Evolutionary conservation across 2,888 invertebrate genomes (phyloP).

Genomic region (Callyntrura sp.): DNA sequence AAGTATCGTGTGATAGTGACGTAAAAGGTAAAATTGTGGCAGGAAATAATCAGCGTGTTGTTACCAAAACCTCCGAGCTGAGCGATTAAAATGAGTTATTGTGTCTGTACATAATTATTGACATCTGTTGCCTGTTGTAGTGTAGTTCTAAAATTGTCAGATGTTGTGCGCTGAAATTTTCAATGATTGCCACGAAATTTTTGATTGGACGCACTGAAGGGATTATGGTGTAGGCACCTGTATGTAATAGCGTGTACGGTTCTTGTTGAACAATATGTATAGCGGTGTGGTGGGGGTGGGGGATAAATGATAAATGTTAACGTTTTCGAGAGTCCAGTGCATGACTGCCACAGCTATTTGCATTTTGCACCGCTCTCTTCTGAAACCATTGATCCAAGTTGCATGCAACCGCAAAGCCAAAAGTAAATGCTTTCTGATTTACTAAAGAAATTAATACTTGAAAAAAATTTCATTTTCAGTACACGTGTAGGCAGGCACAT

Average conservation of each 20-base stretch:
- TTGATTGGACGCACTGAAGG: background rate
- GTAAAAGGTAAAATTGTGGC: constrained; percentile 8
- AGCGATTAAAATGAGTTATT: constrained; percentile 21
- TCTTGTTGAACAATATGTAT: background rate
- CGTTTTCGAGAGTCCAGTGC: constrained; percentile 26
- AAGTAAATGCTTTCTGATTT: constrained; percentile 29
- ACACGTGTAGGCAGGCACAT: background rate
- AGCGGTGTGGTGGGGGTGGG: background rate
- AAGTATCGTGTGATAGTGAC: constrained; percentile 53
- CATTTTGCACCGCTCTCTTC: background rate
- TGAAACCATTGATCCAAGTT: background rate
- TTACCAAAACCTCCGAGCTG: background rate
- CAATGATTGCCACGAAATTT: background rate
- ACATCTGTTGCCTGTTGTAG: constrained; percentile 33
- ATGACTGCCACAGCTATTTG: constrained; percentile 9
- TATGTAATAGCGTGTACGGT: background rate
- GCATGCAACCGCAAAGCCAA: constrained; percentile 36
- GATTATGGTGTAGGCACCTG: background rate
- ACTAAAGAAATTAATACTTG: constrained; percentile 1
- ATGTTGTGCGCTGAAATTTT: constrained; percentile 11
- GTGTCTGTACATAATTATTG: constrained; percentile 67
- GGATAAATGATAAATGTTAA: background rate
- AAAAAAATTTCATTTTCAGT: constrained; percentile 9
- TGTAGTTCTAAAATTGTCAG: background rate
- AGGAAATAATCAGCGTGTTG: background rate